These are phyloP conservation scores for Myiozetetes cayanensis DNA, from an alignment of 2,113 vertebrate species.

Conservation along the genomic window DNA sequence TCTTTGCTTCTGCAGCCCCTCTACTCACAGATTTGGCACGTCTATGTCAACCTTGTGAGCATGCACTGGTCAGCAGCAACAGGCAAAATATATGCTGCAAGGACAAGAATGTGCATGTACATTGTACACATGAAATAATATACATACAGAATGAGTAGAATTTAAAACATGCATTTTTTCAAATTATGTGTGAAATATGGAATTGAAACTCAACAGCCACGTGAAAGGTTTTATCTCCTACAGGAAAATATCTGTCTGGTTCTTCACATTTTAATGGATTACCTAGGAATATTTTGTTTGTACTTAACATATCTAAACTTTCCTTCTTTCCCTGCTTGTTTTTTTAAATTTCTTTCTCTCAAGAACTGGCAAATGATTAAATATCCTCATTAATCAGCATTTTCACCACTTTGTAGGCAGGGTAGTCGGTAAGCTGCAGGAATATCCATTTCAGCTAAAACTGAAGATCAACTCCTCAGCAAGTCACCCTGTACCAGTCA, in stretches of 20 bases:
- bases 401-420: background rate
- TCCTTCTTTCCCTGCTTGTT: background rate
- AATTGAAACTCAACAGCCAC: background rate
- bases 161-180: background rate
- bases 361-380: background rate
- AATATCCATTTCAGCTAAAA: background rate
- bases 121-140: background rate
- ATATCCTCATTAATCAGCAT: background rate
- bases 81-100: fast-evolving
- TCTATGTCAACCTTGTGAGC: background rate
- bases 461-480: background rate
- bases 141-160: background rate
- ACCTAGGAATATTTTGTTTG: background rate
- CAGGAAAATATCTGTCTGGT: background rate
- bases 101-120: background rate
- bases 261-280: background rate
- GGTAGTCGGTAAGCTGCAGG: background rate
- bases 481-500: background rate
- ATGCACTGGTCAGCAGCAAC: background rate
- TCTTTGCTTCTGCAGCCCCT: background rate
- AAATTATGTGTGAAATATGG: background rate
- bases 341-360: background rate
- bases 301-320: background rate
- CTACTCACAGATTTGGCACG: background rate
- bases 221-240: background rate